These are phyloP conservation scores for Aplodontia rufa DNA, from an alignment of 2,113 vertebrate species.

Conservation along the genomic window DNA sequence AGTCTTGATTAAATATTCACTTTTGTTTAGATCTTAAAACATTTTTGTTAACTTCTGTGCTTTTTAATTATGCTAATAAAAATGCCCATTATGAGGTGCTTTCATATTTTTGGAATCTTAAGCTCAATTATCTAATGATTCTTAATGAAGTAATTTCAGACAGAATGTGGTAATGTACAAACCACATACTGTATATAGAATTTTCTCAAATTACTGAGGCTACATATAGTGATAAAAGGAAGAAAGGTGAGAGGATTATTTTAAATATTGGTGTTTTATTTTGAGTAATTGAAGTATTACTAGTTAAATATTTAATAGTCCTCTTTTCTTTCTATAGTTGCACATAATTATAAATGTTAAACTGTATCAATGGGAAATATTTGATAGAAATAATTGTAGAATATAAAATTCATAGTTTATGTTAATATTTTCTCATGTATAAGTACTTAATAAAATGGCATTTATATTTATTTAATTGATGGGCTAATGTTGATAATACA, in stretches of 20 bases:
- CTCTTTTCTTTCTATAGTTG: background rate
- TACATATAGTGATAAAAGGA: background rate
- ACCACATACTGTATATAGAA: background rate
- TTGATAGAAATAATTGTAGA: background rate
- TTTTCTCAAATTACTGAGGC: background rate
- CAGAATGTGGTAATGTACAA: background rate
- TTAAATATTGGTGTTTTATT: conserved; percentile 16
- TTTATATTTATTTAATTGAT: background rate
- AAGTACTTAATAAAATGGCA: background rate
- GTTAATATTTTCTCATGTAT: background rate
- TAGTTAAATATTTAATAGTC: background rate
- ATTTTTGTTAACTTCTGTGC: conserved; percentile 46
- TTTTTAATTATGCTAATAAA: conserved; percentile 56
- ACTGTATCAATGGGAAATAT: background rate
- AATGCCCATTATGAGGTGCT: background rate
- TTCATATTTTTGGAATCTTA: conserved; percentile 38
- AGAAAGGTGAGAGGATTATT: background rate
- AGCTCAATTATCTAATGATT: conserved; percentile 2
- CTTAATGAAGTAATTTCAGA: background rate
- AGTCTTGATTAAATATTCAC: conserved; percentile 66
- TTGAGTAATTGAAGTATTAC: background rate
- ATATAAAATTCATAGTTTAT: background rate
- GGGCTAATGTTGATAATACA: background rate
- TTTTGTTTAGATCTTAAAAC: conserved; percentile 57
- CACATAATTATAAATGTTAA: background rate